Evolutionary conservation across 2,797 vertebrate genomes (phyloP).

Genomic region (Cheracebus regulus): DNA sequence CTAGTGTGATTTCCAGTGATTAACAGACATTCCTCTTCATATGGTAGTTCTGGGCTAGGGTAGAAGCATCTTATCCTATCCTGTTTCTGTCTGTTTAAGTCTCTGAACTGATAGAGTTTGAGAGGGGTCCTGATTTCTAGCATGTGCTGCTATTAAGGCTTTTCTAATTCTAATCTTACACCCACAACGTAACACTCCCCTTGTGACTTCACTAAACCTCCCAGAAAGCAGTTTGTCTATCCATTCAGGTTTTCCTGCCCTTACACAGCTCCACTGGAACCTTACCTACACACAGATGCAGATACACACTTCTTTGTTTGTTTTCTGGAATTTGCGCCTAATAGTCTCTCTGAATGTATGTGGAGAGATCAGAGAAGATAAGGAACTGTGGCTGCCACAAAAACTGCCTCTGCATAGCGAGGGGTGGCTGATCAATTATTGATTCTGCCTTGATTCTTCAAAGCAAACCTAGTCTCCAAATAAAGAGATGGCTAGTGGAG

Average conservation of each 20-base stretch:
- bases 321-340: constrained; percentile 25
- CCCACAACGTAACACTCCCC: background rate
- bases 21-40: background rate
- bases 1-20: background rate
- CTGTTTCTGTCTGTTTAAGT: background rate
- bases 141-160: background rate
- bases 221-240: background rate
- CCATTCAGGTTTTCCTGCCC: background rate
- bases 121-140: background rate
- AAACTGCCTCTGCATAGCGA: background rate
- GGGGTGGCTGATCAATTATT: background rate
- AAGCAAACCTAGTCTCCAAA: background rate
- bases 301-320: background rate
- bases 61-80: background rate
- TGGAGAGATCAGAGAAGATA: background rate
- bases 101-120: background rate
- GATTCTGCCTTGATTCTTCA: background rate
- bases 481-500: background rate
- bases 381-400: background rate
- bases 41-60: background rate
- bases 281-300: background rate
- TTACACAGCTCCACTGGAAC: background rate
- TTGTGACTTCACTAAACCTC: background rate
- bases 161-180: background rate
- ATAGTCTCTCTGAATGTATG: background rate